Evolutionary conservation across 2,888 invertebrate genomes (phyloP), one percentile per base, ranked within the genome.

Genomic region (Oscheius sp.): DNA sequence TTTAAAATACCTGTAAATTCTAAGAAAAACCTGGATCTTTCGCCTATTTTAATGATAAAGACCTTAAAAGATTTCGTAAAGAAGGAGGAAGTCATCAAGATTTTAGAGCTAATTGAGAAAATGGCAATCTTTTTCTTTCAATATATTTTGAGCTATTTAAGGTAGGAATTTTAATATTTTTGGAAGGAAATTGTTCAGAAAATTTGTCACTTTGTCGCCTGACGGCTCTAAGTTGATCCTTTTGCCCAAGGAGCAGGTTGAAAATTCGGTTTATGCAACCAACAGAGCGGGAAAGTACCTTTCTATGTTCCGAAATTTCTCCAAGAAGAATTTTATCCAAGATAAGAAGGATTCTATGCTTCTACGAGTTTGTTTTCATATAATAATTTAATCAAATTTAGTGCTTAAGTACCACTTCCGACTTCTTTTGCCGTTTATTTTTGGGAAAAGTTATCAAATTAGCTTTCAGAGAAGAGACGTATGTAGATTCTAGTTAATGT

Each of bases 41-140:
- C 27, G 10, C 27, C 52, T 8, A 52, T 52, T 3, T 27, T 52
- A 2, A 3, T 52, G 6, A 20, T 6, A 6, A 23, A 52, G 27
- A 29, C 12, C 10, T 17, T 5, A 25, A 12, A 20, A 12, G 52
- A 52, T n/a, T 52, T 52, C 29, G 25, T 29, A 12, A 52, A 27
- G 29, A 52, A 52, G 52, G 27, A 52, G n/a, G 27, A 23, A 27
- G 10, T 29, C n/a, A 2, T n/a, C 4, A 12, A 25, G 29, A 27
- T 29, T 4, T n/a, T 27, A 27, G 57, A 34, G 6, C 20, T 57
- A 6, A 17, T 17, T 31, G 25, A 33, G 20, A 34, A 37, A 6
- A 10, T 37, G 57, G n/a, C 57, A 20, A 20, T 23, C n/a, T 57
- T 57, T 39, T 23, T 57, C 23, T 57, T 57, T 37, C n/a, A 37